phyloP scores from a whole-genome alignment of 2,113 vertebrate genomes.

The Petromus typicus region DNA sequence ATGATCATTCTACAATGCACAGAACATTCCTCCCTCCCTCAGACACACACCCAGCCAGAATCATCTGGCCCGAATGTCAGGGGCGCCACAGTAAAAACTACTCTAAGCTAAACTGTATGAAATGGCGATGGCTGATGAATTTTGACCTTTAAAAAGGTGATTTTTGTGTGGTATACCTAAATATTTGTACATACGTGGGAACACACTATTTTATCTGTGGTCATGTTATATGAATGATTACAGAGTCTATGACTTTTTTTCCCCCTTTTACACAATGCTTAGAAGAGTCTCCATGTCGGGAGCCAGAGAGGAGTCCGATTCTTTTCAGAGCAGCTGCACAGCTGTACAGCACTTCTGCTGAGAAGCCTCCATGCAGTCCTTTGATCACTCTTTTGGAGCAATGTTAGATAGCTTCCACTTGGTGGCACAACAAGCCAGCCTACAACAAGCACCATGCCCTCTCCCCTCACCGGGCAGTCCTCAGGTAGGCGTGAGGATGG shows the following conservation, averaged over 20 bases:
- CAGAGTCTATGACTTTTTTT: background rate
- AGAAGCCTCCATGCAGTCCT: background rate
- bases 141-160: background rate
- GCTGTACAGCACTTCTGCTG: background rate
- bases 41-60: background rate
- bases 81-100: background rate
- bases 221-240: slow-evolving; percentile 6
- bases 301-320: background rate
- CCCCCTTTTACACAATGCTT: background rate
- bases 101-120: background rate
- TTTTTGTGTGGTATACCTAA: background rate
- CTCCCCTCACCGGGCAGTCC: background rate
- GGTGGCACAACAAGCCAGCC: background rate
- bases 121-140: background rate
- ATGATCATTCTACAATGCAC: background rate
- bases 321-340: background rate
- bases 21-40: background rate
- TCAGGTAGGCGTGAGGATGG: background rate
- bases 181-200: background rate
- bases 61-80: background rate
- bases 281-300: background rate
- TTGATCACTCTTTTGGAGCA: background rate
- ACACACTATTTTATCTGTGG: background rate
- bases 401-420: background rate
- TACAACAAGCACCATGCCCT: background rate